A percentile compares a stretch with the other conserved stretches of the same genome.
Conservation (phyloP, 2,113 vertebrate genomes). For the Rhinichthys klamathensis region DNA sequence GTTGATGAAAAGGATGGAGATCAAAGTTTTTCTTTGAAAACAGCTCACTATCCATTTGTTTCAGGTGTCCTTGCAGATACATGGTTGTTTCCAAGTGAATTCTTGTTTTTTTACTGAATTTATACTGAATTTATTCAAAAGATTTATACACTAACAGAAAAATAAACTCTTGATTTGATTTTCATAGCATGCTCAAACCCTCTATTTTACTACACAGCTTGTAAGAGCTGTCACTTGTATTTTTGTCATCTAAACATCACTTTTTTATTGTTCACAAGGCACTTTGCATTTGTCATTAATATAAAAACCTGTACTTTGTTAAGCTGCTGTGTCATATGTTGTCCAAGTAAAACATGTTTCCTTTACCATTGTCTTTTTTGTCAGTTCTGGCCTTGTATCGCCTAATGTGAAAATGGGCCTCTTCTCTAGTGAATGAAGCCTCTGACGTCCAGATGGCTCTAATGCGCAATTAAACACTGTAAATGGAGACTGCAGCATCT, state of each 20-base stretch:
- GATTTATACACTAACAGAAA: background rate
- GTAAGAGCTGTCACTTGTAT: background rate
- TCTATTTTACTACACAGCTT: background rate
- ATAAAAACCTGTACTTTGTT: background rate
- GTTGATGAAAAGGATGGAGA: background rate
- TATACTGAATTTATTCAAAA: no score
- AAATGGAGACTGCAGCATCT: conserved; percentile 54
- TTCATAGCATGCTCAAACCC: background rate
- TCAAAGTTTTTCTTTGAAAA: conserved; percentile 5
- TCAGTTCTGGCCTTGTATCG: conserved; percentile 12
- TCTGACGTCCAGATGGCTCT: conserved; percentile 54
- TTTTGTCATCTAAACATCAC: background rate
- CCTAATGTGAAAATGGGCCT: conserved; percentile 56
- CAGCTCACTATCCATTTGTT: background rate
- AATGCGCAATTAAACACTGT: conserved; percentile 63
- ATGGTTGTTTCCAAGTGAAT: background rate
- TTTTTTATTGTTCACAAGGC: background rate
- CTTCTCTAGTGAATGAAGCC: conserved; percentile 34
- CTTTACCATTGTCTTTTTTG: conserved; percentile 10
- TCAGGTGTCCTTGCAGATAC: background rate
- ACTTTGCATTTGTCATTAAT: conserved; percentile 7
- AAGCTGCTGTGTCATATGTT: conserved; percentile 10
- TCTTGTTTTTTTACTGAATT: no score
- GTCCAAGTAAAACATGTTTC: conserved; percentile 36
- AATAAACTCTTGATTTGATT: background rate